Evolutionary conservation across 2,113 vertebrate genomes (phyloP).

Genomic region (Chamaea fasciata): DNA sequence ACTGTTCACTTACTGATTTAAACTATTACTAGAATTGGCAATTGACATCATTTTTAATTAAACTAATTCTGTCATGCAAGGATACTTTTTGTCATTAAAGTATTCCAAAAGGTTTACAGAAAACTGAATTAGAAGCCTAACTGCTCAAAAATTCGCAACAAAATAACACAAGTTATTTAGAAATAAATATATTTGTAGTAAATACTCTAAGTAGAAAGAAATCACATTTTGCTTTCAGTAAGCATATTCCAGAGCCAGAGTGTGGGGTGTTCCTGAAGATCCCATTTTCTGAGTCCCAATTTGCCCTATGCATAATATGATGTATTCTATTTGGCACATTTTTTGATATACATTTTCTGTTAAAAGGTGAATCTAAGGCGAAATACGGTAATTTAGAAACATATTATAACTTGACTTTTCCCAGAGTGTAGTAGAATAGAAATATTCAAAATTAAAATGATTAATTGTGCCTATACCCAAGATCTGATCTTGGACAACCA

Average conservation of each 20-base stretch:
- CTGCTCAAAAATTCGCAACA: background rate
- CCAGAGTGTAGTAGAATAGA: background rate
- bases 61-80: background rate
- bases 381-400: background rate
- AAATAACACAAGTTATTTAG: background rate
- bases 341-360: background rate
- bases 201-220: background rate
- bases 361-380: background rate
- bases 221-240: background rate
- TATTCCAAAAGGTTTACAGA: background rate
- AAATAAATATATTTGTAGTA: background rate
- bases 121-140: background rate
- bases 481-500: background rate
- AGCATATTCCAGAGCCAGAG: background rate
- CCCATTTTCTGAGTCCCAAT: background rate
- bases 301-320: background rate
- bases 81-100: background rate
- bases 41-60: constrained; percentile 4
- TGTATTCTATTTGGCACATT: background rate
- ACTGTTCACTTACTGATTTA: background rate
- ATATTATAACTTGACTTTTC: background rate
- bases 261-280: background rate
- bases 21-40: constrained; percentile 23
- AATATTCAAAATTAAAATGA: background rate
- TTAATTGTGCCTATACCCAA: background rate